Evolutionary conservation across 2,797 vertebrate genomes (phyloP).

Genomic region (Alosa sapidissima): DNA sequence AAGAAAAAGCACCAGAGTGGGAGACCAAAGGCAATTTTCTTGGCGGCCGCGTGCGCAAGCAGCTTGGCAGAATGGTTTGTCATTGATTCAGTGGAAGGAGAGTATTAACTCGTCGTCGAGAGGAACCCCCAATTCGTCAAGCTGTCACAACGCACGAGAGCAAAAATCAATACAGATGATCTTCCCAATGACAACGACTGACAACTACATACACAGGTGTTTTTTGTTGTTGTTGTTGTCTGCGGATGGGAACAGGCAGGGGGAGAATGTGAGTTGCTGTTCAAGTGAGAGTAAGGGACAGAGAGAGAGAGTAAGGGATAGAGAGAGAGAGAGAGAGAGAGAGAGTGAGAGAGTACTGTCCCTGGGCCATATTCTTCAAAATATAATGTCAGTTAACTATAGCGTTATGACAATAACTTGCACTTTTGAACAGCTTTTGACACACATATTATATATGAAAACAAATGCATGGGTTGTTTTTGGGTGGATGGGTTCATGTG

Average conservation of each 20-base stretch:
- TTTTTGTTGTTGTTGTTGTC: neutral
- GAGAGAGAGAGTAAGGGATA: neutral
- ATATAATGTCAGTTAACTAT: neutral
- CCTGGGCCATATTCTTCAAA: too few species aligned
- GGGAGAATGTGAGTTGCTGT: neutral
- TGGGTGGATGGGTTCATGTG: neutral
- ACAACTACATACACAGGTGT: slow-evolving; percentile 27
- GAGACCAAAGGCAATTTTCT: slow-evolving; percentile 42
- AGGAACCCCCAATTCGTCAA: slow-evolving; percentile 52
- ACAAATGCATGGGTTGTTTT: neutral
- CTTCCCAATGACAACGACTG: slow-evolving; percentile 36
- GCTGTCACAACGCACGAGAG: slow-evolving; percentile 47
- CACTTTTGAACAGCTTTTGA: neutral
- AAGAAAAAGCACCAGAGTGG: neutral
- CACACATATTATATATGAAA: neutral
- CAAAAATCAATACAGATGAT: slow-evolving; percentile 53
- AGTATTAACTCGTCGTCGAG: slow-evolving; percentile 53
- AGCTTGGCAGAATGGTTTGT: slow-evolving; percentile 46
- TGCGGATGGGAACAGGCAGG: neutral
- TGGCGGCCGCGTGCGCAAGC: neutral
- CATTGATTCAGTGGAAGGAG: slow-evolving; percentile 52
- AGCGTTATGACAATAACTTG: neutral
- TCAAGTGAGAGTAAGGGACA: too few species aligned
- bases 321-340: too few species aligned
- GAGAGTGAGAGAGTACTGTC: too few species aligned